phyloP scores from a whole-genome alignment of 2,888 invertebrate genomes.

The Neelides folsomi region DNA sequence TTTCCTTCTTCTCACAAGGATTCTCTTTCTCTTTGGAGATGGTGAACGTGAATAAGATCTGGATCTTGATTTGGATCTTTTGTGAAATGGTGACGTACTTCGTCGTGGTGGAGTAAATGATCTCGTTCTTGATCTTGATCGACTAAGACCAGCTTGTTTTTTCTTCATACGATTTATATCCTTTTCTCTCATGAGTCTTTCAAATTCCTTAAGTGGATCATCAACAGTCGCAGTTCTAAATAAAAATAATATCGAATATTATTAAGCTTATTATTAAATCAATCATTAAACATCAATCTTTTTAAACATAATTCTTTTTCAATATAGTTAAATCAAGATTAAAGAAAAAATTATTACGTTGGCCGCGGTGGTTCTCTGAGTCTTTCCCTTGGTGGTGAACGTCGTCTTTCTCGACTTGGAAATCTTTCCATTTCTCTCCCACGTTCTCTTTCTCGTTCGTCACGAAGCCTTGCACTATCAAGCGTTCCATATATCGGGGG shows the following conservation, averaged over 20 bases:
- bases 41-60: constrained; percentile 33
- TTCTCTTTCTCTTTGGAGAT: constrained; percentile 29
- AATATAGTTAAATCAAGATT: background rate
- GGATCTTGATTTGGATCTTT: constrained; percentile 31
- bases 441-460: constrained; percentile 9
- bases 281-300: too few species aligned
- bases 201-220: constrained; percentile 75
- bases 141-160: constrained; percentile 19
- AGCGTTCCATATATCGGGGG: constrained; percentile 8
- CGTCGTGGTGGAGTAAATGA: constrained; percentile 35
- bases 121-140: constrained; percentile 40
- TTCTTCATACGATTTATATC: constrained; percentile 49
- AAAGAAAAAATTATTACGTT: constrained; percentile 5
- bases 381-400: background rate
- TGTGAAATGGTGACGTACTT: constrained; percentile 30
- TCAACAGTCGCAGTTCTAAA: constrained; percentile 51
- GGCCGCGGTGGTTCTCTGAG: constrained; percentile 11
- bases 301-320: too few species aligned
- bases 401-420: constrained; percentile 3
- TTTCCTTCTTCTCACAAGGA: constrained; percentile 23
- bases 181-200: constrained; percentile 72
- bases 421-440: constrained; percentile 9
- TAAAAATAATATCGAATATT: background rate
- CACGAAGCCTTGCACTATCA: constrained; percentile 5
- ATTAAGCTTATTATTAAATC: too few species aligned